Evolutionary conservation across 2,797 vertebrate species (phyloP).

Genomic region (Myripristis murdjan): DNA sequence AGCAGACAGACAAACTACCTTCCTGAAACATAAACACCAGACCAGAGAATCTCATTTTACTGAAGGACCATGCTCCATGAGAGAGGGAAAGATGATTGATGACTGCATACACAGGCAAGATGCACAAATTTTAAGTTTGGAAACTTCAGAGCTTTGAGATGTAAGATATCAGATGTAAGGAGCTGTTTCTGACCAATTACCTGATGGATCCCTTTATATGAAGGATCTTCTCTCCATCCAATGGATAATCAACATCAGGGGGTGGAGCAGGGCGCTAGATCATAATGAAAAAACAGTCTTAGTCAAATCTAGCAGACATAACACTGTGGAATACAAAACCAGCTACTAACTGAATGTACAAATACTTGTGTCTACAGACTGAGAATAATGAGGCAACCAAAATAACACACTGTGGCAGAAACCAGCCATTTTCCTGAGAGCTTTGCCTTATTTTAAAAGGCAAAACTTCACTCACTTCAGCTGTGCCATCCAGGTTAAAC

Average conservation of each 20-base stretch:
- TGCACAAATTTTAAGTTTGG: neutral
- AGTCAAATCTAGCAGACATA: neutral
- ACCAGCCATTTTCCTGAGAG: neutral
- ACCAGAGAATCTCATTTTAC: neutral
- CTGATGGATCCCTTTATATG: slow-evolving; percentile 95
- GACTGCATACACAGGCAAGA: no score
- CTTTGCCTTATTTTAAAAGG: neutral
- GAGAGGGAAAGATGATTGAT: no score
- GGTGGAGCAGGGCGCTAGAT: slow-evolving; percentile 91
- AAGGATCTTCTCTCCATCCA: slow-evolving; percentile 97
- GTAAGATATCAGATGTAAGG: neutral
- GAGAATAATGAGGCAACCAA: neutral
- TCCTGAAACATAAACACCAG: neutral
- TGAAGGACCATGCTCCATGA: neutral
- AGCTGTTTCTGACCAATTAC: slow-evolving; percentile 72
- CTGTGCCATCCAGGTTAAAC: slow-evolving; percentile 94
- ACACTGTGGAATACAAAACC: no score
- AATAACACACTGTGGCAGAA: no score
- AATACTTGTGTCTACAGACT: slow-evolving; percentile 1
- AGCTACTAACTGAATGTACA: neutral
- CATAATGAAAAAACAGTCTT: slow-evolving; percentile 13
- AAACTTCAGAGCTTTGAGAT: neutral
- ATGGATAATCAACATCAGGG: slow-evolving; percentile 95
- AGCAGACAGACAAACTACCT: neutral
- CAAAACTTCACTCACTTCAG: slow-evolving; percentile 85